Base-by-base conservation (phyloP, 2,888 invertebrate species). In the Elmis aenea region DNA sequence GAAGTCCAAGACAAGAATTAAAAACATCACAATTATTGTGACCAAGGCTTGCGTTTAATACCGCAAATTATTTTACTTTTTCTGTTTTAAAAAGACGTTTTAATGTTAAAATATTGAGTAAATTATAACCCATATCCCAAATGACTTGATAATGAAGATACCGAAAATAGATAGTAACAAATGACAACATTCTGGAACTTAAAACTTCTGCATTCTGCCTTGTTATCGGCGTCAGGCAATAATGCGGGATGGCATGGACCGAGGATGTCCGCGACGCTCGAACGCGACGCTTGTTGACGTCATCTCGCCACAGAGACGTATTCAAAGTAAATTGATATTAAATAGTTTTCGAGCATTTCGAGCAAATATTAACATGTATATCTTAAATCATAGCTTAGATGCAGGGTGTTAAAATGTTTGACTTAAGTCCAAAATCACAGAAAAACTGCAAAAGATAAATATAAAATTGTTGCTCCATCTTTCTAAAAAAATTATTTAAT, bases 201-300 rank as follows among this genome's bases (percentile, higher is more conserved):
- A 28, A 36, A 41, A 36, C 36, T 36, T 41, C 23, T 24, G 22
- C 39, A 30, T 40, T 16, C 26, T 11, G 30, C 5, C 37, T 29
- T 33, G 37, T 42, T 42, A 42, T 42, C 37, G 26, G 37, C 32
- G 42, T 26, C 25, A 24, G 14, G 33, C 33, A 33, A 32, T 42
- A 42, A 42, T 30, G 26, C 29, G 26, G 29, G 35, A 41, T 38
- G 29, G 32, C 32, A 33, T 38, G 33, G 32, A 41, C 33, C 18
- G 37, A 27, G 38, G 38, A 42, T 26, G 31, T 37, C 26, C 38
- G 33, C 38, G 42, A 42, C 38, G 38, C 42, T 29, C 20, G 14
- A 38, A 38, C 31, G 26, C 38, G 38, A 38, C 37, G 33, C 37
- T 28, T 23, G 11, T 11, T 38, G 42, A 42, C 42, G 42, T 38